Evolutionary conservation across 2,113 vertebrate species (phyloP), one percentile per base, ranked within the genome.

Genomic region (Psammodynastes pulverulentus): DNA sequence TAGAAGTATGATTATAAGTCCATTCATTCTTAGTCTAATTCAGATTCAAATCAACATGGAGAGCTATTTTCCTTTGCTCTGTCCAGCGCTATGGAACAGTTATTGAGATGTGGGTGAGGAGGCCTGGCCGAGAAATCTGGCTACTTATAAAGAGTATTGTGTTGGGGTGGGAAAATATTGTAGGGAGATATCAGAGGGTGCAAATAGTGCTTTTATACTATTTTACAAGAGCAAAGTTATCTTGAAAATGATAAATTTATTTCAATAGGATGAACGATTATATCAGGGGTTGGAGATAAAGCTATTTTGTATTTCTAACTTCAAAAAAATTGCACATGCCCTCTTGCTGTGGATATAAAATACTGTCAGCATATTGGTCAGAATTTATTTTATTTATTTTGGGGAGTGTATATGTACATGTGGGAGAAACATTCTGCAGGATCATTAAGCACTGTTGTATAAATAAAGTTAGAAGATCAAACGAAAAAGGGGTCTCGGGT

Each of bases 381-480:
- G 95, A 95, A 96, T 95, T 95, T 94, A 54, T 86, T 91, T 86
- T 90, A 92, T 87, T 89, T 92, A 92, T 93, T 95, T 95, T 95
- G 95, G 94, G 85, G 24, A 95, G 94, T 94, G 92, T 96, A 90
- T 51, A 90, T 87, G 48, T 87, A 62, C 89, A 91, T n/a, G 29
- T 0, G 9, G 29, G 15, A 91, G 51, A 5, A 0, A 94, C 95
- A 93, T 97, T 97, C 96, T 97, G 96, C 96, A 96, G 97, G 97
- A 98, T 98, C 97, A 98, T 98, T 98, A 98, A 98, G 97, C 97
- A 97, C 96, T 98, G 98, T 98, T 98, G 98, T 98, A 98, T 98
- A 98, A 98, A 98, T 98, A 98, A 98, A 98, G 98, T 98, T 98
- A 98, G 97, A 97, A 98, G 97, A 98, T 98, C 96, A 97, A 98